phyloP scores from a whole-genome alignment of 1,140 invertebrate genomes.

The Caerostris darwini region DNA sequence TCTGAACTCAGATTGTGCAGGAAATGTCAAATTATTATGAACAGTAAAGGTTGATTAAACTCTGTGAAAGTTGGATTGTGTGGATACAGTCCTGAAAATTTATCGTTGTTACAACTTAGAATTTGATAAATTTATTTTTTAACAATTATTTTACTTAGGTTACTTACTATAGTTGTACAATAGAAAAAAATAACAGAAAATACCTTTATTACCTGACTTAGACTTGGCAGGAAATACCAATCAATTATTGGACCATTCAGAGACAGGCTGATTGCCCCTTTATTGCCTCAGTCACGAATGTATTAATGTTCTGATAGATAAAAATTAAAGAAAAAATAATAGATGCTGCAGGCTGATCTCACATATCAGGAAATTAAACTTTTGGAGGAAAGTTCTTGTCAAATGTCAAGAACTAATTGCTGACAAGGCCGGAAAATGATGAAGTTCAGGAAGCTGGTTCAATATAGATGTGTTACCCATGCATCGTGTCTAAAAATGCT shows the following conservation, averaged over 20 bases:
- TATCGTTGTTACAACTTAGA: too few species aligned
- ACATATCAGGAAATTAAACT: conserved; percentile 5
- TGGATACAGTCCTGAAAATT: too few species aligned
- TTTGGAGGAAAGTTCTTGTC: neutral
- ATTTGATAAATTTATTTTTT: too few species aligned
- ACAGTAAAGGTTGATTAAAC: too few species aligned
- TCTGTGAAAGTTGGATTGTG: too few species aligned
- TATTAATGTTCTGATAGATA: neutral
- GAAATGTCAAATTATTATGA: too few species aligned
- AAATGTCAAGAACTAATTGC: conserved; percentile 29
- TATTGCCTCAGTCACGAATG: conserved; percentile 36
- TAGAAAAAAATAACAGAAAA: neutral
- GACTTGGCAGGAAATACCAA: neutral
- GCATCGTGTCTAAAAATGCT: neutral
- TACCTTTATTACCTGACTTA: neutral
- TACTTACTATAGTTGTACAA: neutral
- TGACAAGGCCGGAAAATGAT: neutral
- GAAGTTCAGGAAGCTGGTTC: neutral
- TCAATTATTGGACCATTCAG: neutral
- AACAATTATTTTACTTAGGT: neutral
- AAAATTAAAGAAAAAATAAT: neutral
- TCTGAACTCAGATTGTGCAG: too few species aligned
- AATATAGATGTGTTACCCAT: neutral
- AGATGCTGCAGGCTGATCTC: neutral
- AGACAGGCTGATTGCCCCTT: neutral